Evolutionary conservation across 1,140 invertebrate species (phyloP).

Genomic region (Drosophila auraria): DNA sequence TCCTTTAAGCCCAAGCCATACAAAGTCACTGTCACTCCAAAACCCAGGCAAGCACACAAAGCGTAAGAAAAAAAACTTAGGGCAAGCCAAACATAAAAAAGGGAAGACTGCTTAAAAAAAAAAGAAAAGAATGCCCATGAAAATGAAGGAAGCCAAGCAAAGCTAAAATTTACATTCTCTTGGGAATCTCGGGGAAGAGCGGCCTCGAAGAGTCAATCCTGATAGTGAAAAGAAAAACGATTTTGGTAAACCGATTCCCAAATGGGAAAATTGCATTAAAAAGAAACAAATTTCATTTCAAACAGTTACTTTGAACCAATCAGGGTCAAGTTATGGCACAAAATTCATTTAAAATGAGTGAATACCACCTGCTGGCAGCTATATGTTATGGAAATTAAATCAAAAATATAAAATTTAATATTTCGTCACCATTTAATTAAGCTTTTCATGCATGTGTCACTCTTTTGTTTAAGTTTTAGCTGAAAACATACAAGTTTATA

Average conservation of each 20-base stretch:
- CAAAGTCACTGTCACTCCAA: constrained; percentile 34
- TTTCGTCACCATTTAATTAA: too few relatives aligned
- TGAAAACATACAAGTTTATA: background rate
- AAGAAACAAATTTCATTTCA: background rate
- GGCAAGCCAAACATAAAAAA: constrained; percentile 5
- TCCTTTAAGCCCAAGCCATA: constrained; percentile 67
- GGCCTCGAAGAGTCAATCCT: constrained; percentile 30
- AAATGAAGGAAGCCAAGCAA: constrained; percentile 4
- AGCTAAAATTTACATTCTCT: constrained; percentile 44
- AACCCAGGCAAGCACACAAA: constrained; percentile 10
- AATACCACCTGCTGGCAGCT: background rate
- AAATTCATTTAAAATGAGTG: background rate
- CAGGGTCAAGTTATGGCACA: background rate
- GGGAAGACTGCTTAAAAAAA: background rate
- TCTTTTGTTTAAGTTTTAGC: too few relatives aligned
- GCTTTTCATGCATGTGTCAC: too few relatives aligned
- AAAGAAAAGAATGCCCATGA: background rate
- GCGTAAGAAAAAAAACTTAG: constrained; percentile 6
- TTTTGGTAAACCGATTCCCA: constrained; percentile 18
- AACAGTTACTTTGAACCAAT: background rate
- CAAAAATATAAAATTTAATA: background rate
- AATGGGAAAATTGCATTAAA: constrained; percentile 24
- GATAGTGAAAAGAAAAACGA: constrained; percentile 5
- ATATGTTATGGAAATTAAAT: background rate
- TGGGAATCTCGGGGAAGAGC: constrained; percentile 12